A percentile compares a stretch with the other conserved stretches of the same genome.
These are phyloP conservation scores for Blomia tropicalis DNA, from an alignment of 2,888 invertebrate genomes.

Conservation along the genomic window DNA sequence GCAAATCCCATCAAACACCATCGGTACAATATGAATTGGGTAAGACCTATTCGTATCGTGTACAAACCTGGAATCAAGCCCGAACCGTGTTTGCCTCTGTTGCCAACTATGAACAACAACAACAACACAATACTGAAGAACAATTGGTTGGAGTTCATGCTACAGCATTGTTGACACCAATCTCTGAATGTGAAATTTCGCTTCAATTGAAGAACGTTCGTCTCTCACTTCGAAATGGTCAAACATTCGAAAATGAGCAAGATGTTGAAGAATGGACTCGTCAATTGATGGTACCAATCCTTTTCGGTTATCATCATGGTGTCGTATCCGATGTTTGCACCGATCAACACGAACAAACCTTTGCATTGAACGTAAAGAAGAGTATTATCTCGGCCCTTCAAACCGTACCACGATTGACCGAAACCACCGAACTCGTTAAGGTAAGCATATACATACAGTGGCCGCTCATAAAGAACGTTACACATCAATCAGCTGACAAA, in stretches of 20 bases:
- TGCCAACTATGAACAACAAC: not conserved
- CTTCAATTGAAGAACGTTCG: slow-evolving; percentile 3
- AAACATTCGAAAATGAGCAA: not conserved
- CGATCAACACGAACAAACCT: not conserved
- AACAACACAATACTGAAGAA: not conserved
- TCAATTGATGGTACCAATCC: not conserved
- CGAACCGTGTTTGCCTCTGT: not conserved
- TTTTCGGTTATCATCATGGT: slow-evolving; percentile 4
- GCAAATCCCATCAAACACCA: not conserved
- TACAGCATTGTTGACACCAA: not conserved
- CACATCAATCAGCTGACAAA: not conserved
- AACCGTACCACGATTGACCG: not conserved
- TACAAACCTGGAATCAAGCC: not conserved
- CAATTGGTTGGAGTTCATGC: not conserved
- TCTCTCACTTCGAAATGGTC: not conserved
- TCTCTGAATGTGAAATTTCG: not conserved
- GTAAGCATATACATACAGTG: not conserved
- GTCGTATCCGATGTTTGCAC: slow-evolving; percentile 6
- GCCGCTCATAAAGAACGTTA: not conserved
- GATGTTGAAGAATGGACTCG: not conserved
- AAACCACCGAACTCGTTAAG: not conserved
- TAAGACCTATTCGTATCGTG: not conserved
- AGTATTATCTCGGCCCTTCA: slow-evolving; percentile 16
- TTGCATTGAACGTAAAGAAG: slow-evolving; percentile 1
- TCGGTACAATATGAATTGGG: not conserved